phyloP scores from a whole-genome alignment of 2,797 vertebrate genomes.

The Falco cherrug region DNA sequence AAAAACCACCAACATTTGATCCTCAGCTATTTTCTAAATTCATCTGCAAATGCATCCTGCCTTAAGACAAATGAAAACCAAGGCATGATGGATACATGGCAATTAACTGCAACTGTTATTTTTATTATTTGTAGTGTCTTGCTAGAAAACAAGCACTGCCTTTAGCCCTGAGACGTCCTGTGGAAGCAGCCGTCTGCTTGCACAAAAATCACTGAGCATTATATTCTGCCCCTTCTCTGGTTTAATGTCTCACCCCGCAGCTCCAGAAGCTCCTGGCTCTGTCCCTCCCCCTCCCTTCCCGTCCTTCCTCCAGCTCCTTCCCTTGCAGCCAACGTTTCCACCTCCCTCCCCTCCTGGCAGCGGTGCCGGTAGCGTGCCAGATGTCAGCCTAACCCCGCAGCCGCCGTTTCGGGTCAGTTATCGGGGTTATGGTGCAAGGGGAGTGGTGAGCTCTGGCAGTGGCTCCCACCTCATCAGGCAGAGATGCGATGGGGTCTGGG shows the following conservation, averaged over 20 bases:
- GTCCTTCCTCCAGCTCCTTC: constrained; percentile 12
- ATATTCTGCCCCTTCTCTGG: neutral
- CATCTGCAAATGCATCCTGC: neutral
- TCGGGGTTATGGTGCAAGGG: neutral
- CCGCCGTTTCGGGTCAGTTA: neutral
- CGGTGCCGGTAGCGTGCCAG: neutral
- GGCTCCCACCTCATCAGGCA: neutral
- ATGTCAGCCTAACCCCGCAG: constrained; percentile 48
- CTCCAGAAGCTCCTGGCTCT: neutral
- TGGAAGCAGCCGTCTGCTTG: neutral
- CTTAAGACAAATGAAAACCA: neutral
- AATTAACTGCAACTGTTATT: neutral
- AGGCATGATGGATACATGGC: neutral
- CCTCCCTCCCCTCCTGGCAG: neutral
- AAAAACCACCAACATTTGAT: neutral
- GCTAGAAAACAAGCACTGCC: neutral
- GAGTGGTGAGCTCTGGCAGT: neutral
- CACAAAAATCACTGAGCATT: constrained; percentile 32
- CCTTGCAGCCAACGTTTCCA: neutral
- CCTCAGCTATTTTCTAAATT: neutral
- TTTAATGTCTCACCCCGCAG: neutral
- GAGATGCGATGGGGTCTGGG: fast-evolving
- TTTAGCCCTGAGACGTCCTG: neutral
- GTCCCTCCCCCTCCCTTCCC: neutral
- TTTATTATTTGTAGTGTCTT: neutral